Evolutionary conservation across 2,888 invertebrate genomes (phyloP), one percentile per base, ranked within the genome.

Genomic region (Heliconius ismenius): DNA sequence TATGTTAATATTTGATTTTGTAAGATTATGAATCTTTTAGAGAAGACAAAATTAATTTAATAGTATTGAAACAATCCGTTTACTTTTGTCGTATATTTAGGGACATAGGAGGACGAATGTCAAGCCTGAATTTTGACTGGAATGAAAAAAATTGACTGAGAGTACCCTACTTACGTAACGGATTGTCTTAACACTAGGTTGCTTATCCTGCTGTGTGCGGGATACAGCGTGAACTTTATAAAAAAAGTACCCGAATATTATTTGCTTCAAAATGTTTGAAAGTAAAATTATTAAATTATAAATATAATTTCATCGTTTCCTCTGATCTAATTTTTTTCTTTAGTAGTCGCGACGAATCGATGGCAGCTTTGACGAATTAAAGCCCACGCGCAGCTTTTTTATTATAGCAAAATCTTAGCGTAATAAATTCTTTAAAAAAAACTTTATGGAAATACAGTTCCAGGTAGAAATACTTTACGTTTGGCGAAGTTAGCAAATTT

Each of bases 311-410:
- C 49, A 58, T n/a, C 58, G 26, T 62, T 28, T 62, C 26, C 26
- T 0, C 62, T 26, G 26, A 18, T 62, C 26, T 28, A 62, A 1
- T 62, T 60, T 60, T n/a, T 60, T 60, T 36, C 15, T 58, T 58
- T 3, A 28, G 26, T 36, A 7, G n/a, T 70, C 70, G 32, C 70
- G n/a, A 54, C 58, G 32, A 70, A 70, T 70, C 58, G 58, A 58
- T 36, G 24, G 32, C 1, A 54, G 10, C 70, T 58, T 70, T 70
- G 70, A 70, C 70, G 58, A 70, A 70, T 70, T n/a, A n/a, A 2
- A 32, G 24, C 9, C 32, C 70, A 58, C 70, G 70, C 32, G 58
- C 58, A 58, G 70, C 24, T n/a, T 7, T 58, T 32, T 58, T 70
- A 13, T 15, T 58, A 32, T n/a, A 32, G 32, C 49, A 2, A 70